Evolutionary conservation across 2,888 invertebrate genomes (phyloP).

Genomic region (Agapostemon virescens): DNA sequence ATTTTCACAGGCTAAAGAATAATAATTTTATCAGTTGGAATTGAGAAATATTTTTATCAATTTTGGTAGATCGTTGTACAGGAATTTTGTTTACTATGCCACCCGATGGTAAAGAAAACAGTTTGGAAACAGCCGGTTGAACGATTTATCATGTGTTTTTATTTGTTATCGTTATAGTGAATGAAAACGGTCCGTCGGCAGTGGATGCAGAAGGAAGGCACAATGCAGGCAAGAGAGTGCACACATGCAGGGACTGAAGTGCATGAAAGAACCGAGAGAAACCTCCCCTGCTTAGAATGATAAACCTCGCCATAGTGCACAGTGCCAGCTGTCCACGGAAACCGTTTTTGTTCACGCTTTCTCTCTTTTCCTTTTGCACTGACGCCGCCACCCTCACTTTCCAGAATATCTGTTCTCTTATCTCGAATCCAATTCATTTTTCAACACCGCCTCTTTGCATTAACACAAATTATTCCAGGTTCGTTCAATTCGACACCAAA

Average conservation of each 20-base stretch:
- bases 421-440: neutral
- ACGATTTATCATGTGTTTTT: neutral
- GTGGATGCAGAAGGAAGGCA: conserved; percentile 28
- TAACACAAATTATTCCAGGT: neutral
- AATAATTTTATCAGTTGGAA: too few species aligned
- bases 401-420: neutral
- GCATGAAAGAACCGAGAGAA: conserved; percentile 49
- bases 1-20: too few species aligned
- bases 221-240: conserved; percentile 23
- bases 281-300: conserved; percentile 70
- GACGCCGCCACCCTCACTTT: conserved; percentile 2
- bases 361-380: conserved; percentile 29
- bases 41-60: neutral
- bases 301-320: conserved; percentile 55
- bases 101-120: neutral
- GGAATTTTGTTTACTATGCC: neutral
- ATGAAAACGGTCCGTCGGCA: neutral
- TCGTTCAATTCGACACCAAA: neutral
- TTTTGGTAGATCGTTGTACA: neutral
- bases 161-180: conserved; percentile 16
- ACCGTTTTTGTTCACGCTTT: conserved; percentile 53
- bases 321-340: conserved; percentile 66
- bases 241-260: conserved; percentile 1
- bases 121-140: neutral
- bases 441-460: neutral